Conservation (phyloP, 2,113 vertebrate genomes). For the Pseudorectes ferrugineus region DNA sequence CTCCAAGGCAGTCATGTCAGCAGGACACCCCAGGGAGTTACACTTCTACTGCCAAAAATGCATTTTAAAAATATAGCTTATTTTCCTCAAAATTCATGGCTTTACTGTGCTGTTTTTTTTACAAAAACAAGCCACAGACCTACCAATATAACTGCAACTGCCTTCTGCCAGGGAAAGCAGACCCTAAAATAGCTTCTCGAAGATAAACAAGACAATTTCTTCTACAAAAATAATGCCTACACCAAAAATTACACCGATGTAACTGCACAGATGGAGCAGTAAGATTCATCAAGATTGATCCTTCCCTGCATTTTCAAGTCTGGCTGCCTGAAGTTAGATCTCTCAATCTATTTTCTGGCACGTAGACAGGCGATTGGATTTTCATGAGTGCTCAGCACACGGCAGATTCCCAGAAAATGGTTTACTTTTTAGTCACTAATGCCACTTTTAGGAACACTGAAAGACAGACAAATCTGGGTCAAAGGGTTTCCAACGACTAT, state of each 20-base stretch:
- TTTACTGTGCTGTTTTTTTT: background rate
- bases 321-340: background rate
- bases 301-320: background rate
- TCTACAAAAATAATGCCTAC: background rate
- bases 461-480: background rate
- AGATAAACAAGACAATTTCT: background rate
- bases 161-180: background rate
- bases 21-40: background rate
- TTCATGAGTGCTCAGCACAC: background rate
- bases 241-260: background rate
- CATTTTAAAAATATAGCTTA: background rate
- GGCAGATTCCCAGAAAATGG: background rate
- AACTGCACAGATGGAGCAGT: background rate
- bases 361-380: background rate
- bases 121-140: background rate
- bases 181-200: background rate
- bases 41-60: background rate
- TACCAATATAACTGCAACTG: background rate
- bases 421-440: background rate
- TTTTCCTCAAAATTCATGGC: background rate
- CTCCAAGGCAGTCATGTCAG: background rate
- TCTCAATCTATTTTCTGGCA: background rate
- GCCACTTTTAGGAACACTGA: background rate
- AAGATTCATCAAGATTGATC: background rate
- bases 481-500: background rate